Percentiles rank a stretch among this genome's conserved stretches.
These are phyloP conservation scores for Campoletis sonorensis DNA, from an alignment of 1,140 invertebrate genomes.

Conservation along the genomic window DNA sequence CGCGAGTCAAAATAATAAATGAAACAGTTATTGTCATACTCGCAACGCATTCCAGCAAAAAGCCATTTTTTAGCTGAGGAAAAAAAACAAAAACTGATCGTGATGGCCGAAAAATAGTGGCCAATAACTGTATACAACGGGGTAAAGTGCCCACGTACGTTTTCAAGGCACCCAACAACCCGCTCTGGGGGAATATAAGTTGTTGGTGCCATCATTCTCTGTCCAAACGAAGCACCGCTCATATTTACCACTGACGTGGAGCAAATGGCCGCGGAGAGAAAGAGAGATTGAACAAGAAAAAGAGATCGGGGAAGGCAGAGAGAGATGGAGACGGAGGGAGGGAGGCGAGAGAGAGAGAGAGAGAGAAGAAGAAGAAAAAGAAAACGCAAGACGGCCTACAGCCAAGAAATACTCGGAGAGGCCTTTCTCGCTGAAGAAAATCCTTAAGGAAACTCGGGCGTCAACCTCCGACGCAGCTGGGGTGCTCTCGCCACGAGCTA, in stretches of 20 bases:
- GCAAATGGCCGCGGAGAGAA: conserved; percentile 61
- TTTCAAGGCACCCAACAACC: conserved; percentile 45
- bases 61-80: neutral
- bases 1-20: neutral
- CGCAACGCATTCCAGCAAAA: conserved; percentile 32
- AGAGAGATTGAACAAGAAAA: conserved; percentile 9
- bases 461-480: conserved; percentile 31
- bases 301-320: conserved; percentile 22
- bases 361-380: conserved; percentile 39
- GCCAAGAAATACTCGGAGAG: conserved; percentile 51
- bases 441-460: conserved; percentile 44
- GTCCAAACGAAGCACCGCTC: conserved; percentile 70
- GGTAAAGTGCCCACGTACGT: conserved; percentile 40
- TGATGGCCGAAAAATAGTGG: conserved; percentile 47
- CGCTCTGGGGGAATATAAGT: conserved; percentile 61
- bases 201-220: conserved; percentile 69
- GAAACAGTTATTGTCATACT: conserved; percentile 19
- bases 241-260: conserved; percentile 68
- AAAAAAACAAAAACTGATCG: neutral
- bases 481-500: conserved; percentile 28
- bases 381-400: neutral
- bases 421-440: conserved; percentile 56
- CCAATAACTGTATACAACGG: conserved; percentile 45
- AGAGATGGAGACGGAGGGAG: conserved; percentile 10
- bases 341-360: conserved; percentile 27